These are phyloP conservation scores for Zaprionus davidi DNA, from an alignment of 1,140 invertebrate species.

Conservation along the genomic window DNA sequence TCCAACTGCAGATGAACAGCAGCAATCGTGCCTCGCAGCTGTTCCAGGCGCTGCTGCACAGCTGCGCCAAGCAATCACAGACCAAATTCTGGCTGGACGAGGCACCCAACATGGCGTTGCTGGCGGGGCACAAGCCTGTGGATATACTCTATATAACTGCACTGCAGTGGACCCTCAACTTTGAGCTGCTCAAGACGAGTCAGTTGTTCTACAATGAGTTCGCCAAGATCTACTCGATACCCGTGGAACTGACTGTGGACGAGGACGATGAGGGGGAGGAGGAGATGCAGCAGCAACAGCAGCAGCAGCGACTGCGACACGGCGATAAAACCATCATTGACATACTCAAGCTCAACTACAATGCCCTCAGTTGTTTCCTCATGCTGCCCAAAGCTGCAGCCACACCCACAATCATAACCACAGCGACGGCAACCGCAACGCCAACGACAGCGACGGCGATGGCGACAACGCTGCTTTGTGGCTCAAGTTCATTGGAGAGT, in stretches of 20 bases:
- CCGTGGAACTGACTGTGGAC: conserved; percentile 63
- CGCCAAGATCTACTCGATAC: conserved; percentile 79
- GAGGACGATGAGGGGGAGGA: conserved; percentile 41
- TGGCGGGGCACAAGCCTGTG: conserved; percentile 60
- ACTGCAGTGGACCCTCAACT: conserved; percentile 79
- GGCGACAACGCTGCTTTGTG: conserved; percentile 31
- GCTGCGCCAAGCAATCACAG: conserved; percentile 42
- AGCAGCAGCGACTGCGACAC: conserved; percentile 62
- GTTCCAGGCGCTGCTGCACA: conserved; percentile 62
- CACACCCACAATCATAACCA: conserved; percentile 34
- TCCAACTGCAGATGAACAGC: conserved; percentile 75
- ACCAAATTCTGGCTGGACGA: conserved; percentile 72
- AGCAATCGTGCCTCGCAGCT: conserved; percentile 65
- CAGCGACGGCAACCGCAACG: conserved; percentile 35
- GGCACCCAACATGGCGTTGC: neutral
- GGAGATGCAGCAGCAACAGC: conserved; percentile 31
- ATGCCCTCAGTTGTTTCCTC: conserved; percentile 76
- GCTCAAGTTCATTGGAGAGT: conserved; percentile 75
- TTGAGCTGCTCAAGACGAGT: conserved; percentile 75
- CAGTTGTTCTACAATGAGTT: conserved; percentile 80
- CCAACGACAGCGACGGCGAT: neutral
- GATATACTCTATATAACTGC: conserved; percentile 76
- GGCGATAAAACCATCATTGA: conserved; percentile 78
- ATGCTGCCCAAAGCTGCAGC: conserved; percentile 70
- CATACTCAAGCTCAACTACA: conserved; percentile 77